phyloP scores from a whole-genome alignment of 2,888 invertebrate species.

The Cosmia trapezina region DNA sequence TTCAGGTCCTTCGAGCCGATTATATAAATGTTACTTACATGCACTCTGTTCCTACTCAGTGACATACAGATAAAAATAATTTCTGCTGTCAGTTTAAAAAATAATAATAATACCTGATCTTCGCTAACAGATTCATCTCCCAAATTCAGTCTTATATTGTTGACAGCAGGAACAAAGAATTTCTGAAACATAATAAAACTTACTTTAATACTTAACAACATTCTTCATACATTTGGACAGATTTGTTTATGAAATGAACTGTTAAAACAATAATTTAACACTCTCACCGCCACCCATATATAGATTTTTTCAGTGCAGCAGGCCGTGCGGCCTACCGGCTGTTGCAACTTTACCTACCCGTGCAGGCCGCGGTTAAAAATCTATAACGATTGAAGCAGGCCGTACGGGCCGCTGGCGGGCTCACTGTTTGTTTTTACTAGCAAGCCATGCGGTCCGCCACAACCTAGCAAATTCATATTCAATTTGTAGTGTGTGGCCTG shows the following conservation, averaged over 20 bases:
- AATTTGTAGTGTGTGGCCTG: no score
- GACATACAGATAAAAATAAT: neutral
- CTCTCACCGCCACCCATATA: no score
- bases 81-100: neutral
- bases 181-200: conserved; percentile 89
- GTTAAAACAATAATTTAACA: neutral
- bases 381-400: no score
- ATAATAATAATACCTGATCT: conserved; percentile 90
- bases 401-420: no score
- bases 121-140: conserved; percentile 94
- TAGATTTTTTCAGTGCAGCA: no score
- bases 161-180: conserved; percentile 95
- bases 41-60: neutral
- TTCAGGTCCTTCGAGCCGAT: no score
- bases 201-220: neutral
- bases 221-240: neutral
- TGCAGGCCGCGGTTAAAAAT: no score
- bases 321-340: no score
- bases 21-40: neutral
- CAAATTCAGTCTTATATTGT: conserved; percentile 94
- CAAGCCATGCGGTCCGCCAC: no score
- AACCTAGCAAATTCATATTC: no score
- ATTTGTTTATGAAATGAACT: conserved; percentile 2
- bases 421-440: no score
- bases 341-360: no score